These are phyloP conservation scores for Beaufortia kweichowensis DNA, from an alignment of 2,113 vertebrate species.

Conservation along the genomic window DNA sequence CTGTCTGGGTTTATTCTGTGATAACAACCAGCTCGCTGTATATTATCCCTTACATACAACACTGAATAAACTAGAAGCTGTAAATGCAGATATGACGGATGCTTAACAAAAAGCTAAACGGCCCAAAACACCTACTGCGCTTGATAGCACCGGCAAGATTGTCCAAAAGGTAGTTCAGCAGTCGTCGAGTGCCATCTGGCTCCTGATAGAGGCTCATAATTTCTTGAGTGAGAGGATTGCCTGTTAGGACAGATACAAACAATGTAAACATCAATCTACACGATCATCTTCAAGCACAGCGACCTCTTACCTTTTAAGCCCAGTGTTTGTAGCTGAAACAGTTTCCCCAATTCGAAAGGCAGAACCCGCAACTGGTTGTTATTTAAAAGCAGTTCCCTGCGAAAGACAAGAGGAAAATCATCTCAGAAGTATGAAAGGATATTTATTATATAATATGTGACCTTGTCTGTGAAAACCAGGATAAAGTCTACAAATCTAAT, in stretches of 20 bases:
- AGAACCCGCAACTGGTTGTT: constrained; percentile 99
- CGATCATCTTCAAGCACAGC: constrained; percentile 31
- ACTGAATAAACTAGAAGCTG: too few species aligned
- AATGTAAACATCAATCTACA: too few species aligned
- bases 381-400: constrained; percentile 99
- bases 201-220: constrained; percentile 97
- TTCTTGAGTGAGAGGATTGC: constrained; percentile 98
- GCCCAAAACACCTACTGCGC: constrained; percentile 93
- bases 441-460: too few species aligned
- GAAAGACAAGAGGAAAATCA: constrained; percentile 41
- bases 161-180: constrained; percentile 98
- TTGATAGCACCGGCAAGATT: constrained; percentile 94
- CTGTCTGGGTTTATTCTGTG: too few species aligned
- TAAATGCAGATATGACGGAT: neutral
- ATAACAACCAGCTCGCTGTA: too few species aligned
- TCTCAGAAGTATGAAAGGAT: too few species aligned
- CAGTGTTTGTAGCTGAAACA: constrained; percentile 99
- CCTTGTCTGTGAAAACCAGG: too few species aligned
- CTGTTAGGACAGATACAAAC: constrained; percentile 62
- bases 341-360: constrained; percentile 99
- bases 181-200: constrained; percentile 93
- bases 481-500: too few species aligned
- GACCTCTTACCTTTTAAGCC: constrained; percentile 91
- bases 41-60: too few species aligned
- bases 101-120: neutral